Evolutionary conservation across 23 tunicate genomes (phyloP), one percentile per base, ranked within the genome.

Genomic region (Aplidium turbinatum): DNA sequence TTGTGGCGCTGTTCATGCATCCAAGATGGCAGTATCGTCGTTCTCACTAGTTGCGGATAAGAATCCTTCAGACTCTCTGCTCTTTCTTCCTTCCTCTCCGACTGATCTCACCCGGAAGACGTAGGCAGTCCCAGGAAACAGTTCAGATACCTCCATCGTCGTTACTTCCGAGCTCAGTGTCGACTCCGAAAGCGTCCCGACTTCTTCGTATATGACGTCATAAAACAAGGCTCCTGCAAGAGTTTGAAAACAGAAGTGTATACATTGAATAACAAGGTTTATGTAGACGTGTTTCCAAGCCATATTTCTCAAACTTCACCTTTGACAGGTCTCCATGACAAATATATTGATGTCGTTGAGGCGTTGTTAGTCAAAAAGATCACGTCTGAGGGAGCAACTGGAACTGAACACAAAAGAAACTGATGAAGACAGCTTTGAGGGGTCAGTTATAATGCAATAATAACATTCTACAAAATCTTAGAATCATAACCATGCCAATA

Each of bases 281-380:
- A n/a, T n/a, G n/a, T 42, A 42, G 50, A 42, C 11, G 13, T 9
- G 11, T 42, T 42, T 9, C 50, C 50, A 42, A 42, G 16, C 16
- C 50, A 42, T 42, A 9, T 42, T 42, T 42, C 11, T 42, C 50
- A 9, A 9, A 42, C 16, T 76, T 7, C 20, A 68, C 90, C 90
- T 67, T 40, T 35, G 29, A 79, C 79, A 0, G 57, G 57, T 47
- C 36, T 6, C 93, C 93, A 86, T 3, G 31, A 23, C 75, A 86
- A 35, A 39, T 66, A 32, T 7, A 86, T 47, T 40, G 93, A 70
- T n/a, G 75, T 63, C 3, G 93, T 78, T 68, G 73, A 61, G 40
- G 72, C 47, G 58, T 58, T 38, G 48, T 46, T 47, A 2, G 7
- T 4, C 3, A 47, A 5, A 13, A 47, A 16, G 11, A 26, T 9